Base-by-base conservation (phyloP, 2,113 vertebrate species). In the Balaeniceps rex region DNA sequence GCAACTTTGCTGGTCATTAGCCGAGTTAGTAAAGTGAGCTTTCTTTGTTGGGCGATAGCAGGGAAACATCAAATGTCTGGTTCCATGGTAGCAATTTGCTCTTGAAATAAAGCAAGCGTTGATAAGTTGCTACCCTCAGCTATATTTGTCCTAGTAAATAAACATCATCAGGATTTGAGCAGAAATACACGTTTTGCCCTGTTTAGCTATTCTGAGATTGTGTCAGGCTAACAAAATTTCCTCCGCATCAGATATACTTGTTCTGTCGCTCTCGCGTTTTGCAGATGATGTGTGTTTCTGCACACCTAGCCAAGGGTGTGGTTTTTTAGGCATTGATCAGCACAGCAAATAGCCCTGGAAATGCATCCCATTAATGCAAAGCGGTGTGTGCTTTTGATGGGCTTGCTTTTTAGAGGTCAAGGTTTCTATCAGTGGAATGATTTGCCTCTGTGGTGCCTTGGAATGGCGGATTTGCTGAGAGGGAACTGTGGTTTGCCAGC, bases 91-190 rank as follows among this genome's bases (percentile, higher is more conserved):
- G 95, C 94, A 96, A 94, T 97, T 97, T 96, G 96, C 77, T 95
- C 93, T 74, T 54, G 94, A 95, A 96, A 95, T 91, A 95, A 96
- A 96, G 88, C 93, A 76, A 97, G 94, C 66, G 18, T 96, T 93
- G 84, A 87, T 87, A 94, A 94, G 91, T 96, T 93, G 89, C 91
- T 94, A 94, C 96, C 91, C 93, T 97, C 91, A 97, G 95, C 96
- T 97, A 82, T 94, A 93, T 96, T 97, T 97, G 96, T 97, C 90
- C 94, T 94, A 57, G 90, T 95, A 96, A 97, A 97, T 96, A 97
- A 95, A 97, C 96, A 97, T 97, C 94, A 94, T 85, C 80, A 33
- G 92, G 90, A 83, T 87, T 58, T 71, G 86, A 96, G 94, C 94
- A 96, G 90, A 95, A 95, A 96, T 92, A 58, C 94, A 64, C 11